Base-by-base conservation (phyloP, 2,113 vertebrate genomes). In the Plecturocebus donacophilus region DNA sequence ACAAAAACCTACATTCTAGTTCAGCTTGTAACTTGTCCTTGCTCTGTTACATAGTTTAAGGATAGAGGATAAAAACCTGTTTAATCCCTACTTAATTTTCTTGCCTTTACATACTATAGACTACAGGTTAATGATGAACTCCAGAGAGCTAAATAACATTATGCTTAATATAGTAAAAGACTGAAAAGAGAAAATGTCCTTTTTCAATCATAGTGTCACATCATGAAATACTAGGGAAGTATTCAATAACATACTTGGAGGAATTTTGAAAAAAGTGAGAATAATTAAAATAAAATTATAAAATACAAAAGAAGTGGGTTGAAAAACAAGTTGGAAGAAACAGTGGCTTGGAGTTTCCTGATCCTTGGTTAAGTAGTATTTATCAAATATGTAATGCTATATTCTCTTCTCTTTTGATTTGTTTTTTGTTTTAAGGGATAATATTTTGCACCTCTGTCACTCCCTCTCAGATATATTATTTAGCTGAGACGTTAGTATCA, bases 271-370 rank as follows among this genome's bases (percentile, higher is more conserved):
- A 91, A 82, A 90, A 90, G 35, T 61, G 8, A 91, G 42, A 86
- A 90, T 42, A 86, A 87, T 73, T 58, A 68, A 90, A 93, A 61
- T 87, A 16, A 91, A 87, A 76, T 49, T 70, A 89, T 61, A 49
- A 70, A 52, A 83, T 83, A 70, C 27, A 42, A 42, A 84, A 58
- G 35, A 85, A 90, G 79, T 88, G 58, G 12, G 21, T 84, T 85
- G 21, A 61, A 79, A 79, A n/a, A 92, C 23, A 61, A 6, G 8
- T 81, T 87, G 87, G 23, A 90, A 95, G 17, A 79, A 79, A 45
- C 90, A 45, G 6, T 85, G 20, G 8, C 12, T 73, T 93, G 16
- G 2, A 30, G 17, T 30, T 90, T n/a, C 27, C 27, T 90, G 19
- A n/a, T 61, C 49, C 30, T 27, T 77, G 19, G 49, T n/a, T 38